Evolutionary conservation across 2,113 vertebrate species (phyloP), one percentile per base, ranked within the genome.

Genomic region (Formicarius rufipectus): DNA sequence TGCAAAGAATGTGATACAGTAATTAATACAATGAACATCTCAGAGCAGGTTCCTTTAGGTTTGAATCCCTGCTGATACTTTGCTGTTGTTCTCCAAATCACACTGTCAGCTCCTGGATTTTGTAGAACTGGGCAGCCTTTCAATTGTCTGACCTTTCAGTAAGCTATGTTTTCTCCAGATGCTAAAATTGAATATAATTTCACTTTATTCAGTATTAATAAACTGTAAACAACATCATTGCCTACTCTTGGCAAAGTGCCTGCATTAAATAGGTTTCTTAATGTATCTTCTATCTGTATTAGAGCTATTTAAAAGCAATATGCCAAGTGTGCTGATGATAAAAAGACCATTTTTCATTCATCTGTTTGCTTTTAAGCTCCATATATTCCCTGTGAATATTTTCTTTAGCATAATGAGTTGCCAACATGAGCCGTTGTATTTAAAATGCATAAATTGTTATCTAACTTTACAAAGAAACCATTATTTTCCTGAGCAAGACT

Each of bases 191-290:
- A 97, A 97, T 96, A 88, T 92, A 87, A 95, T 93, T 95, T 93
- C 74, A 89, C 88, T 97, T 90, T 96, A 95, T 96, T 97, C 93
- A 73, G 47, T 95, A 97, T 96, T 97, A 97, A 97, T 96, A 96
- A 96, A 92, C 69, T 73, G 78, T 93, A 97, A 98, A 97, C 95
- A 96, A 94, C 60, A 95, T 93, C 95, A 84, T 35, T 56, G 49
- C 45, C 90, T 79, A 62, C 87, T 97, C 94, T 96, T 93, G 93
- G 96, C 95, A 96, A 95, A 37, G 45, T 50, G 77, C 91, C 91
- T 93, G 84, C 94, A 96, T 97, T 97, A 95, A 97, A 97, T 89
- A 95, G 64, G 47, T 74, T 58, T 89, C 93, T 94, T 91, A 97
- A 96, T 96, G 86, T 64, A 94, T 95, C 88, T 97, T 85, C 86